Evolutionary conservation across 2,888 invertebrate species (phyloP).

Genomic region (Acronicta leporina): DNA sequence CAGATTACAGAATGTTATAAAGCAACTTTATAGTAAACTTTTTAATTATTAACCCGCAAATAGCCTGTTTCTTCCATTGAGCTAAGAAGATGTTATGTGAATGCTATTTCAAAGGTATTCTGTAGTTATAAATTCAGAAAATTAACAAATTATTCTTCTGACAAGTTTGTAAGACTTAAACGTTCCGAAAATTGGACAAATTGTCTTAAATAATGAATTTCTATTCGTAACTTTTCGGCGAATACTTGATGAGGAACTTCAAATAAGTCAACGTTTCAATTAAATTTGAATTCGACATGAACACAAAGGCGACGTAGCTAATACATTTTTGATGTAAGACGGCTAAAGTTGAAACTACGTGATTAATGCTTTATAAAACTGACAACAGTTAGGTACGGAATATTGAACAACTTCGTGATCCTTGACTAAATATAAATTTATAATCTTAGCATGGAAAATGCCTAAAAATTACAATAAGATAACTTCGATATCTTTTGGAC

Average conservation of each 20-base stretch:
- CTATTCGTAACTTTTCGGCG: neutral
- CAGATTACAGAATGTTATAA: too few species aligned
- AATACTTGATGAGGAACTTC: conserved; percentile 18
- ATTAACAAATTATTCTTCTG: neutral
- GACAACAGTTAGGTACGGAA: neutral
- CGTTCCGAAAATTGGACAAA: neutral
- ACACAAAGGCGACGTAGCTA: conserved; percentile 3
- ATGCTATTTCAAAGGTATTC: too few species aligned
- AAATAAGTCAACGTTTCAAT: conserved; percentile 22
- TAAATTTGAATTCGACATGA: neutral
- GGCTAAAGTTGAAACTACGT: neutral
- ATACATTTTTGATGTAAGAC: conserved; percentile 12
- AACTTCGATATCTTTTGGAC: neutral
- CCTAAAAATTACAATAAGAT: too few species aligned
- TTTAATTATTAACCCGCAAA: too few species aligned
- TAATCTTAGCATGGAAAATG: too few species aligned
- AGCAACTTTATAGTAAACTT: too few species aligned
- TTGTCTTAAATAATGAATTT: conserved; percentile 23
- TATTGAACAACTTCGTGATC: neutral
- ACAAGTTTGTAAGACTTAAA: conserved; percentile 1
- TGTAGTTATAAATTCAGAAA: neutral
- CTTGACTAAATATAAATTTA: too few species aligned
- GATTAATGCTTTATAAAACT: neutral
- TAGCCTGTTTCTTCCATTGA: too few species aligned
- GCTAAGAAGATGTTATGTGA: too few species aligned